These are phyloP conservation scores for Leucoma salicis DNA, from an alignment of 2,888 invertebrate species.

Conservation along the genomic window DNA sequence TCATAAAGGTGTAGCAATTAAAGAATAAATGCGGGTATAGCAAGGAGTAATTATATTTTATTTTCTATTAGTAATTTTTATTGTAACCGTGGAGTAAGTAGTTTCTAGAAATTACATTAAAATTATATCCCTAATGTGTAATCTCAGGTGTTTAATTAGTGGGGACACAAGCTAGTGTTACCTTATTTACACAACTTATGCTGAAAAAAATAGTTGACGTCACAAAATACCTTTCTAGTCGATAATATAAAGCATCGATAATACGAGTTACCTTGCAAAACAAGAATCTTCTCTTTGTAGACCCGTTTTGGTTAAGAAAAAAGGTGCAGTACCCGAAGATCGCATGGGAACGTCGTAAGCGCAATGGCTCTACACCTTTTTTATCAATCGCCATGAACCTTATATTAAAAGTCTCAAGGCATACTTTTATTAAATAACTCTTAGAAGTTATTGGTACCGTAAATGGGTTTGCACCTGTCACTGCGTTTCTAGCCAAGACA, in stretches of 20 bases:
- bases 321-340: slow-evolving; percentile 63
- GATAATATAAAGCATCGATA: slow-evolving; percentile 65
- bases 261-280: slow-evolving; percentile 74
- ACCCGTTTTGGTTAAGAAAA: slow-evolving; percentile 69
- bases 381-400: slow-evolving; percentile 46
- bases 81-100: too few relatives aligned
- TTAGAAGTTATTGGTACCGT: slow-evolving; percentile 60
- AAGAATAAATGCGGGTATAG: too few relatives aligned
- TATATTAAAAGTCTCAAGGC: slow-evolving; percentile 46
- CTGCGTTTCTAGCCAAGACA: slow-evolving; percentile 51
- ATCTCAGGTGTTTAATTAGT: too few relatives aligned
- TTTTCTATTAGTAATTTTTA: too few relatives aligned
- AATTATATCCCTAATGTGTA: too few relatives aligned
- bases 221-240: slow-evolving; percentile 44
- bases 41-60: too few relatives aligned
- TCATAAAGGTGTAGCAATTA: too few relatives aligned
- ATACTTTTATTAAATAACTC: slow-evolving; percentile 38
- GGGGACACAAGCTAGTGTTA: too few relatives aligned
- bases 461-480: slow-evolving; percentile 71
- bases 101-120: too few relatives aligned
- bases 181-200: too few relatives aligned
- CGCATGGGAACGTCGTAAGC: slow-evolving; percentile 71
- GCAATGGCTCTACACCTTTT: slow-evolving; percentile 49
- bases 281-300: slow-evolving; percentile 77
- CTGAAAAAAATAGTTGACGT: too few relatives aligned